These are phyloP conservation scores for Nezara viridula DNA, from an alignment of 2,888 invertebrate species.

Conservation along the genomic window DNA sequence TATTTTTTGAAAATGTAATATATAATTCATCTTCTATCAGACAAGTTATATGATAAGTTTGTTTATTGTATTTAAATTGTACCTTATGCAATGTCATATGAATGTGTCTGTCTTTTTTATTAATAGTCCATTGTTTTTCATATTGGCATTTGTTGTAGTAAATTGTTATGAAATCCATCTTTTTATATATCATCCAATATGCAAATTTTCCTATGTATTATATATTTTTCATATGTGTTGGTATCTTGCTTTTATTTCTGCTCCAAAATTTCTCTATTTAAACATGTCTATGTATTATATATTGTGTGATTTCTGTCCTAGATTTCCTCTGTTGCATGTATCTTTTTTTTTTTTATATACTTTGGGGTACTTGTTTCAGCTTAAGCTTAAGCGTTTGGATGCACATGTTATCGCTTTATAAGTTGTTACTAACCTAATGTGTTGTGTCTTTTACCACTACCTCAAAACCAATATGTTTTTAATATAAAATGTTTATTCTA, in stretches of 20 bases:
- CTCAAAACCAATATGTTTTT: conserved; percentile 38
- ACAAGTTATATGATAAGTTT: conserved; percentile 20
- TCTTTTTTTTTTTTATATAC: background rate
- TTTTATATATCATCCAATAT: conserved; percentile 18
- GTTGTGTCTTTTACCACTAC: conserved; percentile 47
- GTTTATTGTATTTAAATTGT: conserved; percentile 36
- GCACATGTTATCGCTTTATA: conserved; percentile 47
- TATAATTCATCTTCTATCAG: conserved; percentile 47
- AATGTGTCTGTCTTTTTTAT: conserved; percentile 7
- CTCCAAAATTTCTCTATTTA: conserved; percentile 32
- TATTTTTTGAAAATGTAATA: background rate
- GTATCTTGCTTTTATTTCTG: conserved; percentile 50
- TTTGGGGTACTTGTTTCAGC: conserved; percentile 56
- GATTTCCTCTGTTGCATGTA: conserved; percentile 45
- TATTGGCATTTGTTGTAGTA: conserved; percentile 38
- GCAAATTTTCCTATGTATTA: background rate
- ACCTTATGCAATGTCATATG: conserved; percentile 39
- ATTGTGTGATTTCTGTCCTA: background rate
- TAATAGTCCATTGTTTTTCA: conserved; percentile 22
- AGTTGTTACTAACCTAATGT: conserved; percentile 54
- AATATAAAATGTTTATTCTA: background rate
- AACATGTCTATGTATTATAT: background rate
- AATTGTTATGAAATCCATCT: conserved; percentile 22
- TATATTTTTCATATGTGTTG: conserved; percentile 47
- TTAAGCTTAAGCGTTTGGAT: conserved; percentile 55